phyloP scores from a whole-genome alignment of 2,797 vertebrate genomes.

The Danio kyathit region DNA sequence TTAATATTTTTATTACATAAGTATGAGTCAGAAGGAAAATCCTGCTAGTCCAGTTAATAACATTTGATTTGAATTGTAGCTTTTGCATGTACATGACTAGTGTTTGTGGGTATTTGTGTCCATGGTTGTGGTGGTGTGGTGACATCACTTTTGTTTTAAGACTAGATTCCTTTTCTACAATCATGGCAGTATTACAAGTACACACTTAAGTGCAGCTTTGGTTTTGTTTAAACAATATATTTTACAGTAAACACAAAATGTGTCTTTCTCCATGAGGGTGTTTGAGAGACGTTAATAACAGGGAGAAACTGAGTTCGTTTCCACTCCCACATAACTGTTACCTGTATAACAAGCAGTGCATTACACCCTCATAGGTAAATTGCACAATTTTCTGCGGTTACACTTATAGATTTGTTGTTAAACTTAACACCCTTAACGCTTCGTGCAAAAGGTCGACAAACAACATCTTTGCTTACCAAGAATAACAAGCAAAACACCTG shows the following conservation, averaged over 20 bases:
- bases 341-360: conserved; percentile 36
- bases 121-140: not conserved
- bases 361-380: conserved; percentile 33
- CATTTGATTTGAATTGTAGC: conserved; percentile 40
- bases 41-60: conserved; percentile 55
- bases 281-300: not conserved
- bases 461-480: conserved; percentile 36
- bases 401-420: conserved; percentile 39
- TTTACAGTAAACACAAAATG: no score
- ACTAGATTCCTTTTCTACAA: not conserved
- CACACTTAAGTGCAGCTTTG: no score
- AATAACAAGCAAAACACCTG: not conserved
- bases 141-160: not conserved
- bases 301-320: not conserved
- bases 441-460: conserved; percentile 14
- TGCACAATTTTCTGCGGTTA: conserved; percentile 33
- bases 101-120: conserved; percentile 13
- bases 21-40: conserved; percentile 57
- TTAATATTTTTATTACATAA: conserved; percentile 37
- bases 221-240: no score
- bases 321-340: conserved; percentile 36
- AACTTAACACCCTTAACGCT: conserved; percentile 16
- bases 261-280: no score
- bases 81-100: conserved; percentile 22
- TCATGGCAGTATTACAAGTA: not conserved